phyloP scores from a whole-genome alignment of 1,140 invertebrate species.

The Coelopa frigida region DNA sequence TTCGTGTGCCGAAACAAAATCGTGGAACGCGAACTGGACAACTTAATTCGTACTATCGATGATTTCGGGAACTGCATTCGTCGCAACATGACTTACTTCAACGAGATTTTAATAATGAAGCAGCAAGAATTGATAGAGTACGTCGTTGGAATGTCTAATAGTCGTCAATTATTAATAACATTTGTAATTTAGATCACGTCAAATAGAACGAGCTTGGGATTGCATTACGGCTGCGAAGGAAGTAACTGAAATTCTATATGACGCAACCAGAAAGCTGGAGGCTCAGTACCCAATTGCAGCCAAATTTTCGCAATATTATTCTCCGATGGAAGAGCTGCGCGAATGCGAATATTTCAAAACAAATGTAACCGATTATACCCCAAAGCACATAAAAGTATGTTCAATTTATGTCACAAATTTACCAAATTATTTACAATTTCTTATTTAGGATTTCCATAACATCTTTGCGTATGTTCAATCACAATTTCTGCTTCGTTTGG shows the following conservation, averaged over 20 bases:
- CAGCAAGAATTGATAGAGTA: constrained; percentile 39
- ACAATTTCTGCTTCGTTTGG: constrained; percentile 36
- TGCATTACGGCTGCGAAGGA: constrained; percentile 41
- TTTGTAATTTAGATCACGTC: constrained; percentile 28
- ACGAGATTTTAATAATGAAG: constrained; percentile 43
- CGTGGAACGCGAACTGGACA: constrained; percentile 34
- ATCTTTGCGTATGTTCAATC: constrained; percentile 44
- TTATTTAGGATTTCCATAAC: constrained; percentile 39
- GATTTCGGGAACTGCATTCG: constrained; percentile 42
- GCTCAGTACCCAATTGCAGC: constrained; percentile 30
- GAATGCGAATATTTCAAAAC: constrained; percentile 44
- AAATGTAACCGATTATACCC: constrained; percentile 41
- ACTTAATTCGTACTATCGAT: constrained; percentile 36
- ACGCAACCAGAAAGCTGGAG: constrained; percentile 39
- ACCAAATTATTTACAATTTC: not conserved
- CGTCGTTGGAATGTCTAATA: constrained; percentile 4
- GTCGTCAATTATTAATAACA: not conserved
- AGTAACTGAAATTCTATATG: constrained; percentile 39
- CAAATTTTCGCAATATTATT: constrained; percentile 30
- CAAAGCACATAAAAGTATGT: constrained; percentile 39
- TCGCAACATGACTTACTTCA: constrained; percentile 42
- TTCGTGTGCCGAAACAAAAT: constrained; percentile 40
- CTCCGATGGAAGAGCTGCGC: constrained; percentile 39
- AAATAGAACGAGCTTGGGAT: constrained; percentile 42
- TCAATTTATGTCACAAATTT: too few species aligned